Percentiles rank a stretch among this genome's conserved stretches.
Conservation (phyloP, 2,113 vertebrate genomes). For the Ivindomyrus marchei region DNA sequence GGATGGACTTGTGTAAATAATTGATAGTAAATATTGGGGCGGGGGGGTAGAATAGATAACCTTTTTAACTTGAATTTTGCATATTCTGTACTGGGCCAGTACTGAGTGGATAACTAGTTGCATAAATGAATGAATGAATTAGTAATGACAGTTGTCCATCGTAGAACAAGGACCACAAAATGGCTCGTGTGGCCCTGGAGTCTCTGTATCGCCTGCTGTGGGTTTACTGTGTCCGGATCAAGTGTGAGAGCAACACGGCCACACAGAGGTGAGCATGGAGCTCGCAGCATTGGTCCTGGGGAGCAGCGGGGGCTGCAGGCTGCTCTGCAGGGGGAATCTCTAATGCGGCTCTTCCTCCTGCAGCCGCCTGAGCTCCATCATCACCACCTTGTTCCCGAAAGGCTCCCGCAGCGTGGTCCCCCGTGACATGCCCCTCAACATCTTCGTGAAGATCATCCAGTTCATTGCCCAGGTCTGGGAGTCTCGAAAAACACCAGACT, state of each 20-base stretch:
- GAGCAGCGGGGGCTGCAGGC: background rate
- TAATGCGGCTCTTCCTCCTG: background rate
- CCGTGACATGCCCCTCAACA: constrained; percentile 96
- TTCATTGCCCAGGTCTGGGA: constrained; percentile 90
- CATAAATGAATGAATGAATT: background rate
- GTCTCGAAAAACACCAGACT: background rate
- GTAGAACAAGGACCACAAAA: constrained; percentile 96
- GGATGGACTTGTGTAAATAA: background rate
- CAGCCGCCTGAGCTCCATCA: constrained; percentile 93
- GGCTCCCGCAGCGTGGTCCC: constrained; percentile 93
- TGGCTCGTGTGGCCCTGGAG: constrained; percentile 97
- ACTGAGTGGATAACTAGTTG: background rate
- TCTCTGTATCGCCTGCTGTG: constrained; percentile 93
- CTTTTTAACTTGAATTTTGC: background rate
- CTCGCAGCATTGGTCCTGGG: background rate
- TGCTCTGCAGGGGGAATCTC: background rate
- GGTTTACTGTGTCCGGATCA: constrained; percentile 99
- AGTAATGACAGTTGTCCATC: constrained; percentile 32
- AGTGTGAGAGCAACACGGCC: constrained; percentile 98
- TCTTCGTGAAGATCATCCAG: constrained; percentile 98
- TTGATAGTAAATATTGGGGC: background rate
- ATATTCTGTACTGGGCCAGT: background rate
- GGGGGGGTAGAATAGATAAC: background rate
- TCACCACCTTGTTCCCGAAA: constrained; percentile 95
- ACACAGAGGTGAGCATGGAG: constrained; percentile 79